Evolutionary conservation across 2,797 vertebrate species (phyloP).

Genomic region (Tangara arthus): DNA sequence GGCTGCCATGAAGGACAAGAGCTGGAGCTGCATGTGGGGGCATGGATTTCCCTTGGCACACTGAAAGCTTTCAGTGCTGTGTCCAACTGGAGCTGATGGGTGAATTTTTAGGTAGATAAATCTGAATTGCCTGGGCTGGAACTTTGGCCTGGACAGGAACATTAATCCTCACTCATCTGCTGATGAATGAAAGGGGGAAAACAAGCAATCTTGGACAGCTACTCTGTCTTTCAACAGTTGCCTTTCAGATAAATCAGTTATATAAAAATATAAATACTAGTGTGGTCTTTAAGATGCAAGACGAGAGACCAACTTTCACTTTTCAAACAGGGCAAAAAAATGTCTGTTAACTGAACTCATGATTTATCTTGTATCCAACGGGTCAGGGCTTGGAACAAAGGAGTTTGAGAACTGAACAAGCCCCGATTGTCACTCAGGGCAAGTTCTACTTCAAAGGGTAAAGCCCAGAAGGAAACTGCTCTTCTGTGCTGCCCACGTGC

Average conservation of each 20-base stretch:
- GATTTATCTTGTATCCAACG: not conserved
- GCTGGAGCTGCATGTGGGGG: not conserved
- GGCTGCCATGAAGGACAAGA: slow-evolving; percentile 44
- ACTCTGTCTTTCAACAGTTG: not conserved
- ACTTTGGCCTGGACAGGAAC: not conserved
- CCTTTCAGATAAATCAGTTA: not conserved
- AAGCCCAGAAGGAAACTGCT: not conserved
- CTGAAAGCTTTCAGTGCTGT: not conserved
- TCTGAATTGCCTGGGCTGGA: not conserved
- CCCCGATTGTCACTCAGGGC: not conserved
- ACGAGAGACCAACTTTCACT: not conserved
- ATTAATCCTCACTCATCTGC: not conserved
- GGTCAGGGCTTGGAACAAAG: slow-evolving; percentile 23
- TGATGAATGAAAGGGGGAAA: not conserved
- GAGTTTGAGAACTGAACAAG: slow-evolving; percentile 10
- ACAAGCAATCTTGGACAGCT: not conserved
- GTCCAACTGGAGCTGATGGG: not conserved
- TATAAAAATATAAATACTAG: not conserved
- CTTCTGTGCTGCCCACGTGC: not conserved
- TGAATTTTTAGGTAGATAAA: slow-evolving; percentile 9
- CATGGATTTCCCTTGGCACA: slow-evolving; percentile 19
- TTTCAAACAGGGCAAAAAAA: not conserved
- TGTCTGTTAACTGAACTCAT: not conserved
- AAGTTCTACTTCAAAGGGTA: not conserved
- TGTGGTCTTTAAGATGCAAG: not conserved